These are phyloP conservation scores for Hirudinaria manillensis DNA, from an alignment of 2,888 invertebrate species.

Conservation along the genomic window DNA sequence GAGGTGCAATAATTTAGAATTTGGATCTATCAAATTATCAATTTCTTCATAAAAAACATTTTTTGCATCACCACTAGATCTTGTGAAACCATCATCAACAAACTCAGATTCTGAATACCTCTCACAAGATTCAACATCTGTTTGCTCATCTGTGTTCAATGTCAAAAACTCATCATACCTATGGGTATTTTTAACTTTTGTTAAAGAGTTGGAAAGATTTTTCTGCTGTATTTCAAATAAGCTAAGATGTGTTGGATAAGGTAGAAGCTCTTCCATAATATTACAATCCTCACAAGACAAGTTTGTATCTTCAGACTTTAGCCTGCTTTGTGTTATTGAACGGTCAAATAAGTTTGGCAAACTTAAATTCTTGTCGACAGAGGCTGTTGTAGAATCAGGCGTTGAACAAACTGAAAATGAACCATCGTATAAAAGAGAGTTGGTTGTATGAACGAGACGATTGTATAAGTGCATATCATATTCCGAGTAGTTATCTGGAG, in stretches of 20 bases:
- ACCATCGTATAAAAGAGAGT: slow-evolving; percentile 19
- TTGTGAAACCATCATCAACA: not conserved
- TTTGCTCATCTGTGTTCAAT: slow-evolving; percentile 16
- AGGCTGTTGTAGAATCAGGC: not conserved
- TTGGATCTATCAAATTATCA: not conserved
- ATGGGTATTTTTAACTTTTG: not conserved
- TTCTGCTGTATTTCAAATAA: not conserved
- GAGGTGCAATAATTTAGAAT: not conserved
- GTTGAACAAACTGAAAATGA: slow-evolving; percentile 7
- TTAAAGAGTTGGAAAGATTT: not conserved
- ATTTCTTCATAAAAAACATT: slow-evolving; percentile 6
- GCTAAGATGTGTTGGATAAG: slow-evolving; percentile 11
- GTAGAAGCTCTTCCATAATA: slow-evolving; percentile 15
- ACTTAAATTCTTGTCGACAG: not conserved
- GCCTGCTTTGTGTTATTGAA: not conserved
- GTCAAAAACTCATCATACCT: slow-evolving; percentile 14
- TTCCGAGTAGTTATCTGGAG: slow-evolving; percentile 4
- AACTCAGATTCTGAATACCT: slow-evolving; percentile 4
- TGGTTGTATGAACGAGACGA: slow-evolving; percentile 13
- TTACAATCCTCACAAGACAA: slow-evolving; percentile 14
- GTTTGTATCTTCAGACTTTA: slow-evolving; percentile 3
- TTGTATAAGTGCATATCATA: slow-evolving; percentile 21
- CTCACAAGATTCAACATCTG: slow-evolving; percentile 10
- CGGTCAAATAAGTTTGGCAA: not conserved
- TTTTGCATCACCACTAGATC: not conserved